These are phyloP conservation scores for Microcebus murinus DNA, from an alignment of 2,113 vertebrate genomes.

Conservation along the genomic window DNA sequence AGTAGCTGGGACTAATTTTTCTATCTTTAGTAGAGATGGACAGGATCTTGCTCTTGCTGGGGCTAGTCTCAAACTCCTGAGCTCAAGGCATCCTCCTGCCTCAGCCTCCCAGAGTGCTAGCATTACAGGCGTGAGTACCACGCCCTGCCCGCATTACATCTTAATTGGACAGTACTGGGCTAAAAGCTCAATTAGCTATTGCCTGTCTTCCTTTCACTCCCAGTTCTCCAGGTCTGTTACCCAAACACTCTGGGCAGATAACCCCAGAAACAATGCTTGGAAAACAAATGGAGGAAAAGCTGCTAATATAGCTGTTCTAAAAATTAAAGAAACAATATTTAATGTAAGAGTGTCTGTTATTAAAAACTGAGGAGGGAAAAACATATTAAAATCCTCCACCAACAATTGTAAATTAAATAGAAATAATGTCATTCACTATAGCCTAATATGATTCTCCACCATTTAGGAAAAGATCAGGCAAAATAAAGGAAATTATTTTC, in stretches of 20 bases:
- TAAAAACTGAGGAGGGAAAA: constrained; percentile 49
- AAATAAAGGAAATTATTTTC: background rate
- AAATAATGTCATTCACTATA: background rate
- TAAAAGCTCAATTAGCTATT: background rate
- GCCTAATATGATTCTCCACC: background rate
- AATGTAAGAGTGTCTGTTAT: background rate
- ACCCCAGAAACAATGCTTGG: background rate
- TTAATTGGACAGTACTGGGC: background rate
- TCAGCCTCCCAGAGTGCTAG: no score
- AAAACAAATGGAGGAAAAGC: background rate
- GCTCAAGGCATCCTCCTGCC: no score
- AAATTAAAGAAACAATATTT: constrained; percentile 26
- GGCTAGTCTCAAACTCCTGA: no score
- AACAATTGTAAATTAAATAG: background rate
- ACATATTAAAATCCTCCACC: background rate
- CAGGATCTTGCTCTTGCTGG: no score
- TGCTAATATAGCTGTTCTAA: background rate
- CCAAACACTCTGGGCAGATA: background rate
- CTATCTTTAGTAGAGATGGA: no score
- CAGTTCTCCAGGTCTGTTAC: background rate
- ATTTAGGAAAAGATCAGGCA: background rate
- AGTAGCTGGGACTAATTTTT: no score
- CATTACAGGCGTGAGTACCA: no score
- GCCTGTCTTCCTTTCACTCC: background rate
- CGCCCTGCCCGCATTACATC: background rate